These are phyloP conservation scores for Hemibagrus wyckioides DNA, from an alignment of 2,113 vertebrate genomes.

Conservation along the genomic window DNA sequence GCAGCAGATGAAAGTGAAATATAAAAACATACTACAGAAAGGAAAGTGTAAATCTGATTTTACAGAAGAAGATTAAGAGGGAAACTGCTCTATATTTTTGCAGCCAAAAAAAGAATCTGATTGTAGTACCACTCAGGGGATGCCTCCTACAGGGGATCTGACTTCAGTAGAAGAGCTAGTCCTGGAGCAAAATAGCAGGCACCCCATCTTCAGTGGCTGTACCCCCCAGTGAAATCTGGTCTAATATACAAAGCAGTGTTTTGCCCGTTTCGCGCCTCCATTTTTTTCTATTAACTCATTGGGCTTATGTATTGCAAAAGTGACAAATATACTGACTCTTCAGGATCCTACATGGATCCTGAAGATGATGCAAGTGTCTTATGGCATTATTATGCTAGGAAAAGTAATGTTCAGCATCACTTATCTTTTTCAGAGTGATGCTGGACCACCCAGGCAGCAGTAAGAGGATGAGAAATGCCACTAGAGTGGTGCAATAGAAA, in stretches of 20 bases:
- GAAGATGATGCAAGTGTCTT: background rate
- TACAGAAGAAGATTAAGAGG: background rate
- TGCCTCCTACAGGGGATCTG: background rate
- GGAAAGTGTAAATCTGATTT: background rate
- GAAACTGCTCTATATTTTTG: background rate
- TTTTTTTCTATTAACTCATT: background rate
- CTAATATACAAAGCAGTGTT: background rate
- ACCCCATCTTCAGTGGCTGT: background rate
- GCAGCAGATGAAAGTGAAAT: constrained; percentile 12
- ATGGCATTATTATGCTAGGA: background rate
- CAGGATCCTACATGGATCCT: background rate
- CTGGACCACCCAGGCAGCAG: background rate
- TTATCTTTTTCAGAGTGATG: background rate
- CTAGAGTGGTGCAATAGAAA: background rate
- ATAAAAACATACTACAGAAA: background rate
- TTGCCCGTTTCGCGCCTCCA: background rate
- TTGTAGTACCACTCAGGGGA: background rate
- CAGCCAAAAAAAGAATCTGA: background rate
- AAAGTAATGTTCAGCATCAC: background rate
- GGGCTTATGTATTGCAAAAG: background rate
- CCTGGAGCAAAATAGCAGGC: background rate
- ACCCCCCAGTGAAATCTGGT: background rate
- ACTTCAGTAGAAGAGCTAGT: background rate
- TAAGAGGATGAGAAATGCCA: background rate
- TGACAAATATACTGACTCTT: background rate